A percentile compares a stretch with the other conserved stretches of the same genome.
Evolutionary conservation across 2,113 vertebrate species (phyloP).

Genomic region (Lontra canadensis): DNA sequence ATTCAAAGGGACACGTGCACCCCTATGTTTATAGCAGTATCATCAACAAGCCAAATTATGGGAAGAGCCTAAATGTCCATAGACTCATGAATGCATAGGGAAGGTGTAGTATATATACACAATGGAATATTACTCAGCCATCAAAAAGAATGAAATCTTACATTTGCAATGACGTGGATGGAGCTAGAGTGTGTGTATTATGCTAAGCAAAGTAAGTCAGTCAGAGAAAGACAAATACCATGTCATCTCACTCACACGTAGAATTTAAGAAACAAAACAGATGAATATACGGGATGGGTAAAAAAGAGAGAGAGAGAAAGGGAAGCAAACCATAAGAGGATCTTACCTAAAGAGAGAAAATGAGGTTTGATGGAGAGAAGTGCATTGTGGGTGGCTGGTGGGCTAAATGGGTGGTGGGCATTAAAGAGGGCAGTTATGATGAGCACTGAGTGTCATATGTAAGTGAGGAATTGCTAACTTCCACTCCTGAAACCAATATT

Average conservation of each 20-base stretch:
- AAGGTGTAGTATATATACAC: not conserved
- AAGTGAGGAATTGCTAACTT: not conserved
- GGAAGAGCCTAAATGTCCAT: not conserved
- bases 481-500: not conserved
- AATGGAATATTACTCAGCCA: not conserved
- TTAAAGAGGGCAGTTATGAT: not conserved
- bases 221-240: no score
- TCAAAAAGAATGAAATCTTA: not conserved
- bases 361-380: not conserved
- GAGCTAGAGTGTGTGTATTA: no score
- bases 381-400: no score
- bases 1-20: no score
- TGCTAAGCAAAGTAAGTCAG: no score
- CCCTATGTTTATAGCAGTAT: no score
- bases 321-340: not conserved
- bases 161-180: no score
- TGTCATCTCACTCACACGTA: not conserved
- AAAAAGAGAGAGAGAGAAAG: not conserved
- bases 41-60: not conserved
- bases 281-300: not conserved
- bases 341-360: not conserved
- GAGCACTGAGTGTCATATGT: not conserved
- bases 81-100: not conserved
- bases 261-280: not conserved
- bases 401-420: not conserved